Conservation (phyloP, 1,140 invertebrate genomes). For the Dermatophagoides farinae region DNA sequence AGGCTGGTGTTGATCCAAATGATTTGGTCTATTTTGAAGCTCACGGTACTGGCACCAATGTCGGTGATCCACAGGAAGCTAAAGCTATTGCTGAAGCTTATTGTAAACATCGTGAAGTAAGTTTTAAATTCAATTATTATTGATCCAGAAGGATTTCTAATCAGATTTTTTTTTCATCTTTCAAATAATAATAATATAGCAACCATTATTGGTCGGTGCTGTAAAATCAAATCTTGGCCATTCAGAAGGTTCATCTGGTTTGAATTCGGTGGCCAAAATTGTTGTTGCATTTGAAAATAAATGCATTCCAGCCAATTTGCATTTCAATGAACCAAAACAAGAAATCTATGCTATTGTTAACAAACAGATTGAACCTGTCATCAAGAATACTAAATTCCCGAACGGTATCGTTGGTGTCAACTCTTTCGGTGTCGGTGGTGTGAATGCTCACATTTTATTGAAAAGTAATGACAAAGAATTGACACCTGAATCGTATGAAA, state of each 20-base stretch:
- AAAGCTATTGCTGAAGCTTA: conserved; percentile 81
- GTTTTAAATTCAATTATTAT: conserved; percentile 22
- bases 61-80: conserved; percentile 84
- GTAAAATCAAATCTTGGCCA: conserved; percentile 86
- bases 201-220: conserved; percentile 59
- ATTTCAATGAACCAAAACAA: conserved; percentile 32
- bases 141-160: conserved; percentile 30
- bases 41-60: conserved; percentile 36
- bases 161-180: not conserved
- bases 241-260: conserved; percentile 65
- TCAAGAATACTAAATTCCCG: conserved; percentile 32
- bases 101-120: conserved; percentile 49
- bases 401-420: conserved; percentile 67
- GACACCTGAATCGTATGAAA: conserved; percentile 18
- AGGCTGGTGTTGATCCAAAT: conserved; percentile 24
- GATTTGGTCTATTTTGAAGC: conserved; percentile 27
- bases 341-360: conserved; percentile 36
- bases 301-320: conserved; percentile 33
- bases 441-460: conserved; percentile 37
- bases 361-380: conserved; percentile 49
- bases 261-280: conserved; percentile 31
- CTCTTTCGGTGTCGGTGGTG: conserved; percentile 12
- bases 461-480: conserved; percentile 34
- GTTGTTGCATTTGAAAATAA: conserved; percentile 30
- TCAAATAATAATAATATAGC: conserved; percentile 13